Evolutionary conservation across 2,113 vertebrate genomes (phyloP).

Genomic region (Bambusicola thoracicus): DNA sequence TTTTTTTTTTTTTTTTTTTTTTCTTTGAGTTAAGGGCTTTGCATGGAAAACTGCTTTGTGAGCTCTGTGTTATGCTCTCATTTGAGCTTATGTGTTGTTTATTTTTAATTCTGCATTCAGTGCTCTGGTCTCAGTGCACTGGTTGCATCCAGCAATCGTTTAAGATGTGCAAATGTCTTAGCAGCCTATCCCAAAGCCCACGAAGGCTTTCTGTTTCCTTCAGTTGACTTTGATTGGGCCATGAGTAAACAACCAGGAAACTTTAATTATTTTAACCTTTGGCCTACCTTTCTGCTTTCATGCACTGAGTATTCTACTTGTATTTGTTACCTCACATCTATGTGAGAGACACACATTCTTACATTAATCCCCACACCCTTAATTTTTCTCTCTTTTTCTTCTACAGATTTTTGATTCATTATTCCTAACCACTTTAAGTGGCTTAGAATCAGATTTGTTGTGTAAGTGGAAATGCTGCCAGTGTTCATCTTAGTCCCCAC

Average conservation of each 20-base stretch:
- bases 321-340: not conserved
- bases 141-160: conserved; percentile 37
- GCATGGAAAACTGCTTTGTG: conserved; percentile 51
- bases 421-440: not conserved
- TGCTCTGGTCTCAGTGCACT: not conserved
- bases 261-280: conserved; percentile 8
- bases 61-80: conserved; percentile 27
- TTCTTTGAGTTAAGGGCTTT: conserved; percentile 12
- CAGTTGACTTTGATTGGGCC: not conserved
- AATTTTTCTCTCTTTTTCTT: not conserved
- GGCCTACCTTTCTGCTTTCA: not conserved
- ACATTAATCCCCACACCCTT: not conserved
- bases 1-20: conserved; percentile 19
- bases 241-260: conserved; percentile 34
- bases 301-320: not conserved
- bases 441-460: not conserved
- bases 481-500: not conserved
- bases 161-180: conserved; percentile 58
- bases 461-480: not conserved
- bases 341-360: not conserved
- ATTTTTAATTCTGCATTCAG: conserved; percentile 38
- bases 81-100: conserved; percentile 10
- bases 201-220: conserved; percentile 44
- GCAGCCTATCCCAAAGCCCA: conserved; percentile 37
- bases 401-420: not conserved